Evolutionary conservation across 2,888 invertebrate species (phyloP), one percentile per base, ranked within the genome.

Genomic region (Metopia argyrocephala): DNA sequence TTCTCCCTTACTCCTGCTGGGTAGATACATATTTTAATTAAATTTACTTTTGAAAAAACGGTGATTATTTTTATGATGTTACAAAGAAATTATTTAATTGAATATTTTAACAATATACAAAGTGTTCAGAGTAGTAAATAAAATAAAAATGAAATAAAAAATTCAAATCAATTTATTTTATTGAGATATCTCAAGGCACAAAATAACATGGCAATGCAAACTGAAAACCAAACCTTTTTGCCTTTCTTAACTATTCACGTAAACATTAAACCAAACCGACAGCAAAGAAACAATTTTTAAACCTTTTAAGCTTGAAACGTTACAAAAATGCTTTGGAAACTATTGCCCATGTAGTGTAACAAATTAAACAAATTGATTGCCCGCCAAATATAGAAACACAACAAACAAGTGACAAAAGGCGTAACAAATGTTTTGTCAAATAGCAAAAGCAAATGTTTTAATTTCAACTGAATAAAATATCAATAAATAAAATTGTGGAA

Each of bases 401-500:
- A 46, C 57, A 69, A 69, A 46, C 38, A 64, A 68, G 80, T 76
- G 69, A 81, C 76, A 78, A 81, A 64, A 83, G 79, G 82, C 84
- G 79, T 84, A 68, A 83, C 82, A 82, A 79, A 82, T 79, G 50
- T 59, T 64, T 46, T 61, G 82, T 76, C 81, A 85, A 85, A 86
- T 28, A 75, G 74, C 38, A 15, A 65, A 61, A 79, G 78, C 70
- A 73, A 74, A 76, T 69, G 79, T 62, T 78, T 62, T 76, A 76
- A 69, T 76, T 80, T 57, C 28, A 83, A 85, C 83, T 68, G 85
- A 87, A 84, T 82, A 84, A 82, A 59, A 82, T 86, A 84, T 82
- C 85, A 85, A 87, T 84, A 84, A 83, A 80, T 65, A 61, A 61
- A 65, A 68, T 75, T 66, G 31, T 20, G 65, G 28, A 68, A 54